Evolutionary conservation across 2,113 vertebrate genomes (phyloP), one percentile per base, ranked within the genome.

Genomic region (Toxostoma redivivum): DNA sequence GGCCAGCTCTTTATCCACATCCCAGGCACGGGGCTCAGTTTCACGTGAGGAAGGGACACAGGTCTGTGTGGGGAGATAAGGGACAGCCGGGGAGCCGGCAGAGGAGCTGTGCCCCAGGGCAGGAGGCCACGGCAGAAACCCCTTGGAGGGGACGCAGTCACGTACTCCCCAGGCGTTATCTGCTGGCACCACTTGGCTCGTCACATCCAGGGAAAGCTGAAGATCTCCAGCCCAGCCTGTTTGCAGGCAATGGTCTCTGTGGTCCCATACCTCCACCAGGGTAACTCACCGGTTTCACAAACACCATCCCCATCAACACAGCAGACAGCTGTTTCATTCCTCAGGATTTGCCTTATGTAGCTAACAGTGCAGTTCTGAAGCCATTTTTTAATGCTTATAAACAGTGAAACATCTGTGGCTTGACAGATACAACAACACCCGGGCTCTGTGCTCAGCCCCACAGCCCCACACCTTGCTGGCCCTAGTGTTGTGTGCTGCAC

Each of bases 21-120:
- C 67, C 65, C 95, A 94, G 88, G 51, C 64, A 0, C 22, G 12
- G 86, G 86, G 88, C 64, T 86, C 25, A 8, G 82, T 57, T 93
- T 60, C 7, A 9, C 1, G 0, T 1, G 31, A 86, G 76, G 58
- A 77, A 54, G 58, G 78, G 38, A 31, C 17, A 15, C 48, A 50
- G 61, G 67, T 53, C 92, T 95, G 96, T 3, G 1, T 3, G 23
- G 13, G 81, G 73, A 94, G 96, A 97, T 96, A 97, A 97, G 70
- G 47, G 40, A 14, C 1, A 0, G 86, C 62, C 1, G 0, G 48
- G 40, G 40, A 42, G n/a, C 45, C 2, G 2, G 56, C 50, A 48
- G 44, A 2, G 0, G 62, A 80, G 71, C 62, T 50, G 54, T 57
- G 64, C 10, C 44, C 53, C 17, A 0, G 28, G 3, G 8, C 7